Base-by-base conservation (phyloP, 1,140 invertebrate genomes). In the Drosophila nikananu region DNA sequence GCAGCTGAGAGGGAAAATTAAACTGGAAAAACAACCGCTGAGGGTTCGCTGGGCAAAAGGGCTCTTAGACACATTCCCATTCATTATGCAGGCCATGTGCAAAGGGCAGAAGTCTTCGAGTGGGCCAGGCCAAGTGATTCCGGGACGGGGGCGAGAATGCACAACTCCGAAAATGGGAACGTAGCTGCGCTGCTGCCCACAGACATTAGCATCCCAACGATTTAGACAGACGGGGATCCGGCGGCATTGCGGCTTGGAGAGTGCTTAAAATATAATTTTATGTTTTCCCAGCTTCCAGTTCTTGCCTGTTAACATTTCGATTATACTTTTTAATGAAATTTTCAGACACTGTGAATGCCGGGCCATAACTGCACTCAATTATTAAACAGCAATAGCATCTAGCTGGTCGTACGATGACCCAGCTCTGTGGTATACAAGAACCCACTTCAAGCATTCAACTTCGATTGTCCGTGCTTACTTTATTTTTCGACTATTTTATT, bases 241-340 rank as follows among this genome's bases (percentile, higher is more conserved):
- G 35, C 32, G 42, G 39, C 54, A 68, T 21, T 17, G 51, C 32
- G 44, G 51, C 48, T 64, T 60, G 78, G 59, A 48, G 58, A 72
- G 63, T 81, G 64, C 73, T 78, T 51, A 74, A 76, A 81, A 86
- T 82, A 86, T 83, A 80, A 75, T 59, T 77, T 77, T 77, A 55
- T 52, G 48, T 58, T 80, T 80, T 55, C 15, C 32, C n/a, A 52
- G 23, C 49, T 42, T 51, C 52, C 52, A 32, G 59, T 19, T 41
- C 57, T 55, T 49, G 49, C 44, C 74, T 75, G 80, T 80, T 81
- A 74, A 64, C 65, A 81, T 89, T 81, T 89, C 82, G 81, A 89
- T 89, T 89, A 89, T 84, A 89, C 84, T 89, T 89, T 89, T 80
- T 89, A 89, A 89, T 89, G 73, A 80, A 89, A 84, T 89, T 89